Percentiles rank a stretch among this genome's conserved stretches.
Conservation (phyloP, 2,888 invertebrate species). For the Pterostichus madidus region DNA sequence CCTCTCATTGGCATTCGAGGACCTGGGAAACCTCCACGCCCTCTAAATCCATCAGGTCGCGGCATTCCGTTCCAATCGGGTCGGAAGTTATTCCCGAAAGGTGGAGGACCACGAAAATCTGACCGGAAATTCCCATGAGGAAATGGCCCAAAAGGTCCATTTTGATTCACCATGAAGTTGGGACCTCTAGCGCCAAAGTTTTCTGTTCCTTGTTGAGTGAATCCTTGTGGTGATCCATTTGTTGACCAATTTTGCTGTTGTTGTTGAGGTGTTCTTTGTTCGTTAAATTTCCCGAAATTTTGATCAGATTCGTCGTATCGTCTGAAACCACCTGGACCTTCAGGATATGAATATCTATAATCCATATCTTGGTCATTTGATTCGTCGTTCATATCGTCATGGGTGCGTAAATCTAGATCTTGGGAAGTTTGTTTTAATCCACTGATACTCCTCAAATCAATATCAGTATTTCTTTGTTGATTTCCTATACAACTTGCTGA, state of each 20-base stretch:
- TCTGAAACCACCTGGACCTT: constrained; percentile 13
- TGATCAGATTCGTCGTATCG: constrained; percentile 25
- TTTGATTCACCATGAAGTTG: constrained; percentile 57
- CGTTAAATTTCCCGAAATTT: constrained; percentile 19
- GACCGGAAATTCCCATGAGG: constrained; percentile 43
- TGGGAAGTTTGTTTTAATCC: constrained; percentile 33
- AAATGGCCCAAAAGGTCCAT: constrained; percentile 60
- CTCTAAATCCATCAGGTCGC: constrained; percentile 53
- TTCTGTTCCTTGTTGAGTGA: constrained; percentile 10
- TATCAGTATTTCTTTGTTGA: constrained; percentile 47
- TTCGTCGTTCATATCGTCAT: constrained; percentile 47
- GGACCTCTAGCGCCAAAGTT: constrained; percentile 46
- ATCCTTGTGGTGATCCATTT: constrained; percentile 23
- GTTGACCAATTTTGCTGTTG: constrained; percentile 43
- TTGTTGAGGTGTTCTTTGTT: constrained; percentile 26
- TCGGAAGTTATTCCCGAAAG: constrained; percentile 61
- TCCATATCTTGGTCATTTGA: constrained; percentile 52
- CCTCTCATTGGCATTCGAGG: constrained; percentile 65
- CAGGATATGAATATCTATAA: constrained; percentile 44
- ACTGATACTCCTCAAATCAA: constrained; percentile 41
- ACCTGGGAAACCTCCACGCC: constrained; percentile 35
- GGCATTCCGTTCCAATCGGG: constrained; percentile 64
- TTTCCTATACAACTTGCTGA: constrained; percentile 46
- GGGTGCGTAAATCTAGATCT: constrained; percentile 48
- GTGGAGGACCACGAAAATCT: constrained; percentile 47